These are phyloP conservation scores for Apamea sordens DNA, from an alignment of 2,888 invertebrate species.

Conservation along the genomic window DNA sequence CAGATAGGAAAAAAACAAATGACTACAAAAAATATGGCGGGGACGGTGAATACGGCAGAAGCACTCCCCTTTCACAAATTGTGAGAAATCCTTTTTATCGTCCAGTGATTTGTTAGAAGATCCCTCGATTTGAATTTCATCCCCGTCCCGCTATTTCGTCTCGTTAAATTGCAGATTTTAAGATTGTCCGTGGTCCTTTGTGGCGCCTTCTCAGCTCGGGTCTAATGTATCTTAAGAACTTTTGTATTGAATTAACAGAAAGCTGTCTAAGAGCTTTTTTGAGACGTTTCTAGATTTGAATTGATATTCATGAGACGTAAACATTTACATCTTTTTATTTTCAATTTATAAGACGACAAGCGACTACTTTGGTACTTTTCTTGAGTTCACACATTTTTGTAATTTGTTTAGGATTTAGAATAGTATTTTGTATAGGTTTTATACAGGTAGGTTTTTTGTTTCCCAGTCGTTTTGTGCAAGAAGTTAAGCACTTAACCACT, in stretches of 20 bases:
- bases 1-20: conserved; percentile 43
- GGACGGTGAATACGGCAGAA: conserved; percentile 25
- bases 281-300: neutral
- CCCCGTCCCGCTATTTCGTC: conserved; percentile 52
- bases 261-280: conserved; percentile 26
- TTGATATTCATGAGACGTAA: conserved; percentile 16
- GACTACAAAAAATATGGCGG: conserved; percentile 38
- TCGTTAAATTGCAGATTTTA: conserved; percentile 68
- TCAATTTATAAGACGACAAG: neutral
- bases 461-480: neutral
- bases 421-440: neutral
- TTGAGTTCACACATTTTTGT: neutral
- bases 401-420: neutral
- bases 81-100: conserved; percentile 66
- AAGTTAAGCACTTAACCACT: neutral
- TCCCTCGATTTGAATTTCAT: conserved; percentile 68
- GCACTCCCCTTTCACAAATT: conserved; percentile 61
- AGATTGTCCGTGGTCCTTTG: conserved; percentile 51
- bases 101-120: conserved; percentile 68
- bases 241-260: conserved; percentile 58
- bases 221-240: conserved; percentile 60
- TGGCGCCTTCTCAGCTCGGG: conserved; percentile 24
- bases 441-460: neutral
- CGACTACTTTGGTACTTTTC: neutral
- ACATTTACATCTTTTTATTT: conserved; percentile 6